Evolutionary conservation across 1,140 invertebrate genomes (phyloP).

Genomic region (Plectus sambesii): DNA sequence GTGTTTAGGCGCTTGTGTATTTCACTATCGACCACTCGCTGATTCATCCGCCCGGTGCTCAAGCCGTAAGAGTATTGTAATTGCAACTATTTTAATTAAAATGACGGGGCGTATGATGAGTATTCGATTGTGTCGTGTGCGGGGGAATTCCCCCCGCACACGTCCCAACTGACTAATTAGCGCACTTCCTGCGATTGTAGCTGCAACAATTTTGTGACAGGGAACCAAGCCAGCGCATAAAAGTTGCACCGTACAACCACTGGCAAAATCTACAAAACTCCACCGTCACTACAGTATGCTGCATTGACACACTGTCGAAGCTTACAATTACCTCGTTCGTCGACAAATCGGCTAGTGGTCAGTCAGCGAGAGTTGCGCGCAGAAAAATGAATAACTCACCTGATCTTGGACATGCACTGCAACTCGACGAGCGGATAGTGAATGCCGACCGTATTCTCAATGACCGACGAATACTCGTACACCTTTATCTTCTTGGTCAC

Average conservation of each 20-base stretch:
- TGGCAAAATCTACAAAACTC: background rate
- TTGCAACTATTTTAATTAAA: conserved; percentile 11
- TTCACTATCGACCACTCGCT: background rate
- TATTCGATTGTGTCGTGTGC: too few species aligned
- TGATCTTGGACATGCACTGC: conserved; percentile 80
- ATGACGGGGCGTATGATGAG: too few species aligned
- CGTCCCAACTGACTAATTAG: too few species aligned
- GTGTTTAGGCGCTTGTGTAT: background rate
- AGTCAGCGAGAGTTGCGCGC: background rate
- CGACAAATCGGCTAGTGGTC: background rate
- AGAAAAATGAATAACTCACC: conserved; percentile 32
- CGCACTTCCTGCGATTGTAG: too few species aligned
- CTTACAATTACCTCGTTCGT: background rate
- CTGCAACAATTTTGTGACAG: background rate
- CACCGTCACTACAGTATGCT: background rate
- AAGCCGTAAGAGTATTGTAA: background rate
- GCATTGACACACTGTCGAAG: background rate
- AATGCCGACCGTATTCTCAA: conserved; percentile 69
- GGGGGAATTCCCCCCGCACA: too few species aligned
- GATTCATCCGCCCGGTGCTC: background rate
- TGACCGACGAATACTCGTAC: conserved; percentile 72
- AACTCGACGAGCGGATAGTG: conserved; percentile 87
- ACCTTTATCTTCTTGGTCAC: conserved; percentile 90
- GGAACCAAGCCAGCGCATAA: background rate
- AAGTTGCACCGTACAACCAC: background rate